These are phyloP conservation scores for Apotomis capreana DNA, from an alignment of 2,888 invertebrate species.

Conservation along the genomic window DNA sequence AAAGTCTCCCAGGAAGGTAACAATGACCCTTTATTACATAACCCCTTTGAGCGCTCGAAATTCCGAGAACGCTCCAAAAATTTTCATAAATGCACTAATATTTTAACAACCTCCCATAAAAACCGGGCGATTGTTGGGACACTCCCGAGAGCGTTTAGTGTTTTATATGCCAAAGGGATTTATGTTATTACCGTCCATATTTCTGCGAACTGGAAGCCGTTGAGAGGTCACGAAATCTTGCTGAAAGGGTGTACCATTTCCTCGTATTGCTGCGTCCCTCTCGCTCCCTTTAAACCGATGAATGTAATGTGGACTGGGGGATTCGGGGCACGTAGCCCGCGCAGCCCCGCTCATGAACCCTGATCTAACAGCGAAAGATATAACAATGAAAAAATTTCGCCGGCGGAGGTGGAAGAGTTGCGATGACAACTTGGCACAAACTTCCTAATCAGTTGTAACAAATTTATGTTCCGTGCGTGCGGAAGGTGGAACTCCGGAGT, in stretches of 20 bases:
- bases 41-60: conserved; percentile 35
- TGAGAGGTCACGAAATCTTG: conserved; percentile 83
- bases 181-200: conserved; percentile 84
- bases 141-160: conserved; percentile 81
- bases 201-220: conserved; percentile 80
- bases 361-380: conserved; percentile 76
- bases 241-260: conserved; percentile 63
- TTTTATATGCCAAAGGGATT: conserved; percentile 84
- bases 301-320: conserved; percentile 71
- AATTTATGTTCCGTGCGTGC: conserved; percentile 79
- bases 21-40: conserved; percentile 23
- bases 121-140: conserved; percentile 66
- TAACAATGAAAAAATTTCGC: conserved; percentile 77
- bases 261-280: conserved; percentile 59
- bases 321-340: conserved; percentile 78
- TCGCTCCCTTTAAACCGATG: conserved; percentile 78
- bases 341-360: conserved; percentile 79
- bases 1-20: conserved; percentile 14
- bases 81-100: conserved; percentile 68
- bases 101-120: conserved; percentile 65
- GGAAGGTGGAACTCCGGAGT: conserved; percentile 40
- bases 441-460: conserved; percentile 81
- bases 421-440: conserved; percentile 76
- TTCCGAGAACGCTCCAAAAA: conserved; percentile 54
- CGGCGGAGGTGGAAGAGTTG: conserved; percentile 76